Evolutionary conservation across 2,113 vertebrate genomes (phyloP).

Genomic region (Hippocampus guttulatus): DNA sequence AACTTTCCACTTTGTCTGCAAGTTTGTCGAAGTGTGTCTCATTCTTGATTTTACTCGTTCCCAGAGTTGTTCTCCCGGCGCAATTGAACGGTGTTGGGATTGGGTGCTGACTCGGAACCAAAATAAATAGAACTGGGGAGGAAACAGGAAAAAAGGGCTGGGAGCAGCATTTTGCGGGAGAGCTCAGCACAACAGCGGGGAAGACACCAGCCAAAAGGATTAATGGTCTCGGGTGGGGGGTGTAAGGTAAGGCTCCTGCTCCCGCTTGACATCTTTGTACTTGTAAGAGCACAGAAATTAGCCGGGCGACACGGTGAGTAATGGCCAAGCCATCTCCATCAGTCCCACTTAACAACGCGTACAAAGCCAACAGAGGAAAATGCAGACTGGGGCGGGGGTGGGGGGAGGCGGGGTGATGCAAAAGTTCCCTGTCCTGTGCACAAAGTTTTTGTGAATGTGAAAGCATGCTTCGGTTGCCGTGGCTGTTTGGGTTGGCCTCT

Average conservation of each 20-base stretch:
- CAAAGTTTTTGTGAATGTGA: not conserved
- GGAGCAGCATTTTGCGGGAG: conserved; percentile 62
- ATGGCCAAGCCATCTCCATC: conserved; percentile 69
- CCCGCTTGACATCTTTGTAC: conserved; percentile 77
- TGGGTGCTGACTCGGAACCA: conserved; percentile 58
- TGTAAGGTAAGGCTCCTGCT: conserved; percentile 75
- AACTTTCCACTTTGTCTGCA: not conserved
- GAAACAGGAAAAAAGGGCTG: conserved; percentile 33
- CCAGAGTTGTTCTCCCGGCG: conserved; percentile 22
- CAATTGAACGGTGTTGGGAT: conserved; percentile 52
- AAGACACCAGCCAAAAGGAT: conserved; percentile 72
- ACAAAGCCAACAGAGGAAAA: conserved; percentile 58
- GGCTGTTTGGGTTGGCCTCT: conserved; percentile 10
- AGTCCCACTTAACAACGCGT: conserved; percentile 77
- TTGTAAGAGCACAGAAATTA: conserved; percentile 80
- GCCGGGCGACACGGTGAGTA: conserved; percentile 71
- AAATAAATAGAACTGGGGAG: conserved; percentile 47
- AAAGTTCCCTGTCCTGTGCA: conserved; percentile 46
- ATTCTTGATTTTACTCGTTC: not conserved
- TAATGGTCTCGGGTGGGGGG: conserved; percentile 68
- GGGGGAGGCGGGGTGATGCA: conserved; percentile 17
- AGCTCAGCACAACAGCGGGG: conserved; percentile 54
- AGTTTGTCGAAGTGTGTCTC: not conserved
- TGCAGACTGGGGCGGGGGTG: not conserved
- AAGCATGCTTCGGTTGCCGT: not conserved